These are phyloP conservation scores for Sebastes hopkinsi DNA, from an alignment of 2,797 vertebrate genomes.

Conservation along the genomic window DNA sequence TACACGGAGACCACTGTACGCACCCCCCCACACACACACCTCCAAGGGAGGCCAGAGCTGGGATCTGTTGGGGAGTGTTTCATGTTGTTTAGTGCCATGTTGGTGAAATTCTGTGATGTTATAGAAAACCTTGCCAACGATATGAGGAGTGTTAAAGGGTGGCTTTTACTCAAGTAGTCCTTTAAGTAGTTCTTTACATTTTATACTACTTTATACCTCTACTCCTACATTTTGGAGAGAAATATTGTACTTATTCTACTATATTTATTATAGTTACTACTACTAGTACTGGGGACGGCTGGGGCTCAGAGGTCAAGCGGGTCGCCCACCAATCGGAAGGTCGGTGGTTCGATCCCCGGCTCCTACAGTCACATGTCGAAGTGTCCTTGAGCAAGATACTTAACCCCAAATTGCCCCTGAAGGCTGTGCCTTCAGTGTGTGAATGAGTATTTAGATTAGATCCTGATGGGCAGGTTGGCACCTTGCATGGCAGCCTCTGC, in stretches of 20 bases:
- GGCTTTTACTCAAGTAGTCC: background rate
- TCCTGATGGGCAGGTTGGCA: too few species aligned
- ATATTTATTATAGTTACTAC: background rate
- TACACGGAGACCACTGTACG: background rate
- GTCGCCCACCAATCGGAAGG: too few species aligned
- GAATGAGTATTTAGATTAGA: too few species aligned
- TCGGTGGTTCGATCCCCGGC: too few species aligned
- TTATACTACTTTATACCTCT: background rate
- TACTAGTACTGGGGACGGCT: background rate
- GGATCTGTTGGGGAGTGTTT: background rate
- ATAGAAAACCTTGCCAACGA: background rate
- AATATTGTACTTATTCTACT: background rate
- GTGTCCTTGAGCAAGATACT: too few species aligned
- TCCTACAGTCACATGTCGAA: too few species aligned
- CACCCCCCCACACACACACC: background rate
- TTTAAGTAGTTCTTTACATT: background rate
- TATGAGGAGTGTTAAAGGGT: background rate
- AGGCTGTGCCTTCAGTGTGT: too few species aligned
- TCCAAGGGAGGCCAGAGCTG: background rate
- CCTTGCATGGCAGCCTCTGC: too few species aligned
- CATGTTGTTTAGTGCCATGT: background rate
- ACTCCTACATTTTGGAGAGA: background rate
- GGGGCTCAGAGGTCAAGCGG: too few species aligned
- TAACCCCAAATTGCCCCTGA: too few species aligned
- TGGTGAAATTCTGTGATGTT: background rate